Base-by-base conservation (phyloP, 2,113 vertebrate species). In the Oryzias melastigma region DNA sequence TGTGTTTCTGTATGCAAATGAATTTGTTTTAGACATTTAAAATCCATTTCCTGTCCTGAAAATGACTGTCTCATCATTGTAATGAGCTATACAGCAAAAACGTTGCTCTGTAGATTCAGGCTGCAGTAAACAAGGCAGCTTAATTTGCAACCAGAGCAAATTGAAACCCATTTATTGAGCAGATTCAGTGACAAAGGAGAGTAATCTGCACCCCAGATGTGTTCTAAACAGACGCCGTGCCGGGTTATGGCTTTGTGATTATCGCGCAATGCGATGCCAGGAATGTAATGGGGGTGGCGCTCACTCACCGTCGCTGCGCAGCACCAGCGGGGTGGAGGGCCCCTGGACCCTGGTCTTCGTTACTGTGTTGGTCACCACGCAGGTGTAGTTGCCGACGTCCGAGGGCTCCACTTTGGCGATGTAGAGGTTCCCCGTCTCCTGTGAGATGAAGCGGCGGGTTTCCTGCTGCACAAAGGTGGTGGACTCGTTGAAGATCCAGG, bases 401-500 rank as follows among this genome's bases (percentile, higher is more conserved):
- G 96, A 97, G 4, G 88, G 85, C 69, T 99, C 96, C 83, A 99
- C 97, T 82, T 95, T 98, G 14, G 97, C 96, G 0, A 99, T 96
- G 84, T 99, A 99, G 3, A 99, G 82, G 53, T 99, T 98, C 0
- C 97, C 97, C 0, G 96, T 99, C 64, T 96, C 94, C 75, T 99
- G 97, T 0, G 97, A 99, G 69, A 99, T 93, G 7, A 99, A 99
- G 58, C 96, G 94, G 0, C 96, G 94, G 14, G 82, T 94, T 60
- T 99, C 97, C 83, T 98, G 96, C 65, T 95, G 94, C 56, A 97
- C 94, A 20, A 94, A 95, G 1, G 91, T 92, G 0, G 96, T 96
- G 73, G 95, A 96, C 76, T 98, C 96, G 1, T 99, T 98, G 88
- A 99, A 97, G 87, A 98, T 96, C 97, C 97, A 99, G 0, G 95